A percentile compares a stretch with the other conserved stretches of the same genome.
Evolutionary conservation across 1,140 invertebrate genomes (phyloP).

Genomic region (Prorops nasuta): DNA sequence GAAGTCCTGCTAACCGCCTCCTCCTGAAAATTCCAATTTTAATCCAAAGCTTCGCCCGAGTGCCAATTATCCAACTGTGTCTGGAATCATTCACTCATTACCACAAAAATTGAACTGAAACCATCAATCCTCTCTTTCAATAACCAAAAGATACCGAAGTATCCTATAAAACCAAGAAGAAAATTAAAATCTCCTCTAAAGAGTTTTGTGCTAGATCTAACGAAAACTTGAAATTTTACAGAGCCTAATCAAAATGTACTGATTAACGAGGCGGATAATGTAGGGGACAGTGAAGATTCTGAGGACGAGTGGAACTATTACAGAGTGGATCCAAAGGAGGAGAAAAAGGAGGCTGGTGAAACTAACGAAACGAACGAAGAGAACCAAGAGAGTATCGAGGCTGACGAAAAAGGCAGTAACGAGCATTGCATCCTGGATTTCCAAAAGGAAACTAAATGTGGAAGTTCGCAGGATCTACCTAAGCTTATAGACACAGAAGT

Average conservation of each 20-base stretch:
- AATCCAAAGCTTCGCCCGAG: no score
- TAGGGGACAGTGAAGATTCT: conserved; percentile 72
- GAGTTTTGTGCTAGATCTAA: no score
- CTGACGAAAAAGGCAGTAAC: not conserved
- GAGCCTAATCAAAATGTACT: conserved; percentile 41
- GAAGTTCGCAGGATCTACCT: not conserved
- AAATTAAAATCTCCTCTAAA: no score
- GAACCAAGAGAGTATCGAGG: not conserved
- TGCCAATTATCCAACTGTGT: no score
- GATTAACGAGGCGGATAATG: conserved; percentile 63
- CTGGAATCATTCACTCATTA: no score
- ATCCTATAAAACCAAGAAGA: no score
- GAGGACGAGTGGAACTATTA: conserved; percentile 80
- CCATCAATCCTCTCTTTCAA: no score
- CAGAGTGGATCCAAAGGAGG: conserved; percentile 61
- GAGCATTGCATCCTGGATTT: conserved; percentile 4
- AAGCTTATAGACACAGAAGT: conserved; percentile 29
- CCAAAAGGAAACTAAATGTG: conserved; percentile 18
- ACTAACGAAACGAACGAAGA: conserved; percentile 15
- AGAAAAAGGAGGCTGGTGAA: no score
- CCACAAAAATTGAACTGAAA: no score
- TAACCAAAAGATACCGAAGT: no score
- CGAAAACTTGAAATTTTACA: no score
- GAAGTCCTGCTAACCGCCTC: conserved; percentile 3
- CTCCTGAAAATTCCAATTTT: no score